These are phyloP conservation scores for Ginglymostoma cirratum DNA, from an alignment of 2,113 vertebrate species.

Conservation along the genomic window DNA sequence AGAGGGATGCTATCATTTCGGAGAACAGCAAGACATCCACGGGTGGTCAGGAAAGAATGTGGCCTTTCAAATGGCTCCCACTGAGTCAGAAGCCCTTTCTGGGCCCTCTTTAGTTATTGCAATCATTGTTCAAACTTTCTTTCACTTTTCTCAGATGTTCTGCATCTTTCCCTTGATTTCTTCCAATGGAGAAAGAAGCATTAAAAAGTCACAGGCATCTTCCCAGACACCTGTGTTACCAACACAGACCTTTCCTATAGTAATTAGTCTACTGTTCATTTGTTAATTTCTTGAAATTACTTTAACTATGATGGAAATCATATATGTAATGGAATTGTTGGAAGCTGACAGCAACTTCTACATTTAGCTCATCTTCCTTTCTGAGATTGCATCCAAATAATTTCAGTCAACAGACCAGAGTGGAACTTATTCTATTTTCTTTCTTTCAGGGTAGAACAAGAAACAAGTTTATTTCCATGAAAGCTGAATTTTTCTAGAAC, in stretches of 20 bases:
- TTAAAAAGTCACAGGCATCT: slow-evolving; percentile 36
- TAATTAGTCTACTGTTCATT: slow-evolving; percentile 39
- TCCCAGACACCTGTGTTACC: slow-evolving; percentile 40
- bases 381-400: neutral
- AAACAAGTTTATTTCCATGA: neutral
- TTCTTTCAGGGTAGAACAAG: neutral
- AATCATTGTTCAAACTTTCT: slow-evolving; percentile 57
- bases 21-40: slow-evolving; percentile 52
- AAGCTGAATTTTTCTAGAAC: neutral
- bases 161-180: slow-evolving; percentile 36
- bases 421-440: neutral
- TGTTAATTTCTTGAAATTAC: slow-evolving; percentile 32
- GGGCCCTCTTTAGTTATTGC: slow-evolving; percentile 51
- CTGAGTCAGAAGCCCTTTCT: slow-evolving; percentile 51
- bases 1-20: slow-evolving; percentile 55
- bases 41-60: slow-evolving; percentile 54
- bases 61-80: slow-evolving; percentile 50
- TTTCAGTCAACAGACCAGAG: neutral
- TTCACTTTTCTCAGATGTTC: slow-evolving; percentile 55
- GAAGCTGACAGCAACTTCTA: neutral
- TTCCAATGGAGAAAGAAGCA: slow-evolving; percentile 5
- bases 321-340: slow-evolving; percentile 10
- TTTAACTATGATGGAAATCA: neutral
- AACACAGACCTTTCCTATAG: slow-evolving; percentile 26
- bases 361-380: neutral